A percentile compares a stretch with the other conserved stretches of the same genome.
Conservation (phyloP, 2,888 invertebrate genomes). For the Kryphioiulus occultus region DNA sequence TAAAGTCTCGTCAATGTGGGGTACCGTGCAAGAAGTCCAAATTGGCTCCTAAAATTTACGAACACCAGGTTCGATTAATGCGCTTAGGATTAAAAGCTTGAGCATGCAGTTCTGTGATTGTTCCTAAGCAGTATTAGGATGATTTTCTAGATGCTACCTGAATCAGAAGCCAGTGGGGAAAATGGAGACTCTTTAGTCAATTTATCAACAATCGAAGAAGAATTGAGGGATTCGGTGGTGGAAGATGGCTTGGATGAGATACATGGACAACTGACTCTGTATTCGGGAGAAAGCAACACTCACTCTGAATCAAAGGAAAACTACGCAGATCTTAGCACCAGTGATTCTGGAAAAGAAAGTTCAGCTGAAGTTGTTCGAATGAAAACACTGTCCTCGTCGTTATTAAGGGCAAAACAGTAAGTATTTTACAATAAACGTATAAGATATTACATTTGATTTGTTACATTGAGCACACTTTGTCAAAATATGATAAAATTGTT, state of each 20-base stretch:
- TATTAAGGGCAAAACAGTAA: conserved; percentile 2
- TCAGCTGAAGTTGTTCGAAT: background rate
- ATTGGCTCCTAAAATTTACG: background rate
- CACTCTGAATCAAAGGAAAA: background rate
- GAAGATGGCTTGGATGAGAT: background rate
- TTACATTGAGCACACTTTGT: background rate
- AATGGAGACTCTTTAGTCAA: background rate
- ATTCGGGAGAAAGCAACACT: background rate
- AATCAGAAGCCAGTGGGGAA: background rate
- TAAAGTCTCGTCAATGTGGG: background rate
- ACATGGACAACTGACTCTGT: background rate
- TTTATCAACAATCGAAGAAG: background rate
- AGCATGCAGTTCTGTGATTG: background rate
- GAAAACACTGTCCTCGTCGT: background rate
- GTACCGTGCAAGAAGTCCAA: background rate
- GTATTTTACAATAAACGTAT: background rate
- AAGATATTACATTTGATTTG: background rate
- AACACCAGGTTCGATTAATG: background rate
- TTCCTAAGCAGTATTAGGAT: background rate
- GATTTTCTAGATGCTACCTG: background rate
- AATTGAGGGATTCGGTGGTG: background rate
- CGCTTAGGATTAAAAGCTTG: background rate
- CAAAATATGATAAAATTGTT: background rate
- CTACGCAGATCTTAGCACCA: background rate
- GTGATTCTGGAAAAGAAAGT: background rate